Evolutionary conservation across 2,797 vertebrate species (phyloP).

Genomic region (Macropodus opercularis): DNA sequence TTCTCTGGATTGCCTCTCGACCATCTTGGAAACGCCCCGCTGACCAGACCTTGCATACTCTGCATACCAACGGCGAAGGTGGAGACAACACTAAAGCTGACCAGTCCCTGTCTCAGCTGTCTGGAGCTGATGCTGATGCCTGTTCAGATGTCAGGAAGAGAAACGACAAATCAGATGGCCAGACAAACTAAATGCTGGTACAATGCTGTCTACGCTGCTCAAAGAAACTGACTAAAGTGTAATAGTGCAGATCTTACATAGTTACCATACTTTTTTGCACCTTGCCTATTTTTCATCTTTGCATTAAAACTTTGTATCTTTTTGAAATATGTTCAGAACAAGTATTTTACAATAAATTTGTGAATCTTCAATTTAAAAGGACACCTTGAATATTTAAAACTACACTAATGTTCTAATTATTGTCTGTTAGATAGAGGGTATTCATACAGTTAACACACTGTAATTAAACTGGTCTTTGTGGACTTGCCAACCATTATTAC

Average conservation of each 20-base stretch:
- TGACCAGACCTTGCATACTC: constrained; percentile 70
- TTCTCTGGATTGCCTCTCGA: constrained; percentile 92
- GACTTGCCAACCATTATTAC: too few species aligned
- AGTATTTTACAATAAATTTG: constrained; percentile 51
- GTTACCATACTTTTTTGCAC: constrained; percentile 17
- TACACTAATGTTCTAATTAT: not conserved
- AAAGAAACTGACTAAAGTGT: constrained; percentile 17
- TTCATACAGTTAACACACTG: too few species aligned
- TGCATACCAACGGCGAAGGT: constrained; percentile 59
- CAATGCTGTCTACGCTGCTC: constrained; percentile 16
- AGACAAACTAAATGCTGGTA: constrained; percentile 75
- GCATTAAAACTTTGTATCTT: not conserved
- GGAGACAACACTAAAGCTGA: constrained; percentile 64
- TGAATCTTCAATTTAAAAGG: too few species aligned
- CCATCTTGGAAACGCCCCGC: constrained; percentile 91
- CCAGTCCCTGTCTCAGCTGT: constrained; percentile 66
- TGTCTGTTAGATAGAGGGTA: not conserved
- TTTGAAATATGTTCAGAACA: constrained; percentile 2
- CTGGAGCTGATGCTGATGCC: constrained; percentile 70
- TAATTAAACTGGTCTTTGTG: too few species aligned
- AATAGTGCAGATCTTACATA: not conserved
- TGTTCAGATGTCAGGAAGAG: constrained; percentile 82
- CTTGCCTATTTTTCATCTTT: constrained; percentile 1
- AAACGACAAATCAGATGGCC: constrained; percentile 82
- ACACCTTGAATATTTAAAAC: not conserved